Base-by-base conservation (phyloP, 2,113 vertebrate genomes). In the Nibea coibor region DNA sequence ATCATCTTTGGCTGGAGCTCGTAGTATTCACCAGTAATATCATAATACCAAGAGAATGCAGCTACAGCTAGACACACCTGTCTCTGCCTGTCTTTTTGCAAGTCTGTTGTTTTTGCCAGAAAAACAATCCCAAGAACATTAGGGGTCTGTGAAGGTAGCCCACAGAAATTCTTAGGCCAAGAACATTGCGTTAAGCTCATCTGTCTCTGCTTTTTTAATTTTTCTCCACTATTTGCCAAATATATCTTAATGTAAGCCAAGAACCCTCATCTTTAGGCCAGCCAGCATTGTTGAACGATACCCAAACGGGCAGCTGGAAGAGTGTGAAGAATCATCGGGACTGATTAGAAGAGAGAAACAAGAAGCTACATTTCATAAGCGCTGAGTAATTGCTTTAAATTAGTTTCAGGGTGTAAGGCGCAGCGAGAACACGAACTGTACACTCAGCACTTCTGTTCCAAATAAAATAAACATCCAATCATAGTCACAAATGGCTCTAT, bases 21-120 rank as follows among this genome's bases (percentile, higher is more conserved):
- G 53, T 56, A 53, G 59, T 70, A 86, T 78, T 84, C 3, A 35
- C 81, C 59, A 39, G 50, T 84, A 73, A 86, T 83, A 87, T 85
- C 78, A 65, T 89, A 87, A 91, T 79, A 84, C 83, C 67, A 42
- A 47, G 74, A 89, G 84, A 85, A 90, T 82, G 78, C 65, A 64
- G 81, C 84, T 56, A 14, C 63, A 69, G 85, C 63, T 39, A 56
- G 17, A 85, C 73, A 43, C 87, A 91, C 89, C 90, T 90, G 90
- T 84, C 69, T 65, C 75, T 79, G 83, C 42, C 68, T 15, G 75
- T 89, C 86, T 54, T 48, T 48, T 42, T 75, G 26, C 59, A 26
- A 28, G 56, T 81, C 31, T 66, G 47, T 67, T 70, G 63, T 79
- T 90, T 86, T 83, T 48, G 85, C 86, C 78, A 90, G 88, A 81